Evolutionary conservation across 2,113 vertebrate genomes (phyloP).

Genomic region (Myocastor coypus): DNA sequence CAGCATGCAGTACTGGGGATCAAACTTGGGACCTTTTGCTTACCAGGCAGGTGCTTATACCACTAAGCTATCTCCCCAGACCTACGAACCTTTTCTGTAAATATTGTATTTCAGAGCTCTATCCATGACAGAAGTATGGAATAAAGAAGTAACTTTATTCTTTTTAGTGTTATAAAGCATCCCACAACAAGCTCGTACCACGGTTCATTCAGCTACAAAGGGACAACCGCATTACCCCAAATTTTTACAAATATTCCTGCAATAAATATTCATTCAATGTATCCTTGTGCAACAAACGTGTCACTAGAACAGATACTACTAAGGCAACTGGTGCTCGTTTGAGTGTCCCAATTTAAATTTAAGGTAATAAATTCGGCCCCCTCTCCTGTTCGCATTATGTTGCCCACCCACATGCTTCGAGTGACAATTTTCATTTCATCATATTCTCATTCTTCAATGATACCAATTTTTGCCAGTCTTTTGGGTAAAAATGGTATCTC

Average conservation of each 20-base stretch:
- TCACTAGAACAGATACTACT: background rate
- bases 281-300: background rate
- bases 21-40: no score
- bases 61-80: no score
- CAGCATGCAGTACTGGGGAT: no score
- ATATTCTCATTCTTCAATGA: background rate
- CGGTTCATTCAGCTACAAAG: background rate
- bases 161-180: background rate
- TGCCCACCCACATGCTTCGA: background rate
- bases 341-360: background rate
- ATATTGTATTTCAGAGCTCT: background rate
- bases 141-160: background rate
- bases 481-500: background rate
- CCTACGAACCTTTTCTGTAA: background rate
- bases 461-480: background rate
- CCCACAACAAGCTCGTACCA: conserved; percentile 15
- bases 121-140: background rate
- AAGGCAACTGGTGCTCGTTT: background rate
- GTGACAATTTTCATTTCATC: background rate
- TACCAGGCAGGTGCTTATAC: no score
- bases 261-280: background rate
- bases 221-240: background rate
- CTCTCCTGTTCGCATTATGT: background rate
- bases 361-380: background rate
- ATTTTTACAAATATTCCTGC: background rate